Percentiles rank a stretch among this genome's conserved stretches.
phyloP scores from a whole-genome alignment of 2,113 vertebrate species.

The Myiozetetes cayanensis region DNA sequence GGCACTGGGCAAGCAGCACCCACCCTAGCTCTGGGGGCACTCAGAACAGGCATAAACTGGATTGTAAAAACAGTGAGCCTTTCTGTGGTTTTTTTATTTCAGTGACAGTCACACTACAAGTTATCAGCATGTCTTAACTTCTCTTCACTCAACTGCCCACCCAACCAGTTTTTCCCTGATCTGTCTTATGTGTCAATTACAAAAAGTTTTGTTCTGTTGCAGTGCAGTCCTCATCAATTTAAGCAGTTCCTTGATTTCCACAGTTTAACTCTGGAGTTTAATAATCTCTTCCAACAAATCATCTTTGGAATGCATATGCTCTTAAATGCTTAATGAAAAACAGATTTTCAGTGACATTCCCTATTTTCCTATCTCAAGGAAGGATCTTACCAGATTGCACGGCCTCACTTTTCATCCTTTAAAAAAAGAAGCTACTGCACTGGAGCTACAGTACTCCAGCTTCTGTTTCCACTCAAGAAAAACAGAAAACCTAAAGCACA shows the following conservation, averaged over 20 bases:
- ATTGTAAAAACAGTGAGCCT: neutral
- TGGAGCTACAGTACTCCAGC: neutral
- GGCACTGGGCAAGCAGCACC: neutral
- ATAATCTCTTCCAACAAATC: neutral
- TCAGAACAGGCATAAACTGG: neutral
- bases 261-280: neutral
- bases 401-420: neutral
- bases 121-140: neutral
- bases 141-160: accelerated
- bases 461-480: neutral
- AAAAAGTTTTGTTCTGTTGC: neutral
- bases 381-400: neutral
- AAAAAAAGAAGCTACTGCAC: neutral
- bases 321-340: constrained; percentile 2
- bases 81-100: neutral
- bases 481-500: neutral
- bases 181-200: neutral
- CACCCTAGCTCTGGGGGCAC: neutral
- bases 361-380: neutral
- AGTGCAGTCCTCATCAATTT: neutral
- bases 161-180: neutral
- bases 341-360: neutral
- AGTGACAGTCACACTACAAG: neutral
- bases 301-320: neutral
- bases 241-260: neutral